These are phyloP conservation scores for Channallabes apus DNA, from an alignment of 2,797 vertebrate species.

Conservation along the genomic window DNA sequence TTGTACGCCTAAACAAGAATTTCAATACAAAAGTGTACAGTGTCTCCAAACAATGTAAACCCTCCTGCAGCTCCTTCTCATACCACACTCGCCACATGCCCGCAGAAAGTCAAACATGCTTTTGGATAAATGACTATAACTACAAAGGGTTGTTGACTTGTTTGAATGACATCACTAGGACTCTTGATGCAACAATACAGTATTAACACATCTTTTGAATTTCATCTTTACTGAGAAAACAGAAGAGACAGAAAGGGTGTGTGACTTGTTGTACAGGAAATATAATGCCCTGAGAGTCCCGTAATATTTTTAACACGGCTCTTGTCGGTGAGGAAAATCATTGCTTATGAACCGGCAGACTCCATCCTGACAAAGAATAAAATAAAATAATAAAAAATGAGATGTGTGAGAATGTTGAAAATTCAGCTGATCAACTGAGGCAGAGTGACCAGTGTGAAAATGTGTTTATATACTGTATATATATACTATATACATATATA, in stretches of 20 bases:
- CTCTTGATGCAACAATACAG: background rate
- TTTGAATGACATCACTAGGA: background rate
- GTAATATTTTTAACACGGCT: constrained; percentile 33
- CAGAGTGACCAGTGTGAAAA: constrained; percentile 1
- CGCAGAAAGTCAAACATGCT: no score
- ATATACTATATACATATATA: no score
- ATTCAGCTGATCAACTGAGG: background rate
- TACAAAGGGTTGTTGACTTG: background rate
- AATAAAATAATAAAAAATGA: constrained; percentile 52
- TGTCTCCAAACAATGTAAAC: background rate
- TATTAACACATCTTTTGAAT: background rate
- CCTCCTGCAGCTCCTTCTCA: background rate
- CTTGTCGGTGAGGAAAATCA: constrained; percentile 40
- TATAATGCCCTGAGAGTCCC: constrained; percentile 21
- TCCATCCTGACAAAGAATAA: constrained; percentile 33
- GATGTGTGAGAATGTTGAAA: constrained; percentile 23
- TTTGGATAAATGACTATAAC: no score
- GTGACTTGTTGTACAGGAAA: background rate
- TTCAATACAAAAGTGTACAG: background rate
- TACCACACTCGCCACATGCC: background rate
- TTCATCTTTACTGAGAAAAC: constrained; percentile 53
- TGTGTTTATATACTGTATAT: background rate
- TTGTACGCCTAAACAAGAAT: background rate
- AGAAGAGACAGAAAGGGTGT: constrained; percentile 5
- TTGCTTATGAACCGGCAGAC: constrained; percentile 42